Conservation (phyloP, 2,113 vertebrate genomes). For the Phycodurus eques region DNA sequence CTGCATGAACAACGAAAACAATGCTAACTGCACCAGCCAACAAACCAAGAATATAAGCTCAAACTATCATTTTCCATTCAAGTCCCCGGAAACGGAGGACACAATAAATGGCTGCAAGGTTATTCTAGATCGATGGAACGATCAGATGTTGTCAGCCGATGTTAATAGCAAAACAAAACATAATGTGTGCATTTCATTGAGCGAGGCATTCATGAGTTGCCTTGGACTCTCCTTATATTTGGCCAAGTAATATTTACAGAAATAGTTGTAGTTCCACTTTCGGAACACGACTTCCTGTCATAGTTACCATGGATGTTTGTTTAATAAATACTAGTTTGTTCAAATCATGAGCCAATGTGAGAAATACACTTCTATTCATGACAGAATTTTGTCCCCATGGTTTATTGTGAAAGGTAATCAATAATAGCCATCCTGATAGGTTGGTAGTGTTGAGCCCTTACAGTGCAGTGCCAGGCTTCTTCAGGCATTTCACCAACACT, state of each 20-base stretch:
- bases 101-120: constrained; percentile 47
- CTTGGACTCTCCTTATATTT: constrained; percentile 42
- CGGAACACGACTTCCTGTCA: constrained; percentile 23
- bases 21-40: neutral
- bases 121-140: constrained; percentile 6
- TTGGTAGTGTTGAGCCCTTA: constrained; percentile 31
- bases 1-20: constrained; percentile 22
- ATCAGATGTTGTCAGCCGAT: too few relatives aligned
- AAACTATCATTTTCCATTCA: constrained; percentile 25
- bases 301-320: neutral
- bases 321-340: neutral
- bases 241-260: constrained; percentile 28
- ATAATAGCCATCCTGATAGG: constrained; percentile 13
- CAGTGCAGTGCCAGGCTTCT: constrained; percentile 48
- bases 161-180: neutral
- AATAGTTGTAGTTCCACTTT: constrained; percentile 42
- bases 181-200: neutral
- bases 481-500: constrained; percentile 54
- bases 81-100: constrained; percentile 29
- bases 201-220: constrained; percentile 12
- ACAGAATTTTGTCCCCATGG: constrained; percentile 12
- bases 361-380: neutral
- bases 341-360: constrained; percentile 14
- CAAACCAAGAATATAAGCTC: too few relatives aligned
- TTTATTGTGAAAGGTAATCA: neutral